Conservation (phyloP, 2,113 vertebrate genomes). For the Pelodiscus sinensis region DNA sequence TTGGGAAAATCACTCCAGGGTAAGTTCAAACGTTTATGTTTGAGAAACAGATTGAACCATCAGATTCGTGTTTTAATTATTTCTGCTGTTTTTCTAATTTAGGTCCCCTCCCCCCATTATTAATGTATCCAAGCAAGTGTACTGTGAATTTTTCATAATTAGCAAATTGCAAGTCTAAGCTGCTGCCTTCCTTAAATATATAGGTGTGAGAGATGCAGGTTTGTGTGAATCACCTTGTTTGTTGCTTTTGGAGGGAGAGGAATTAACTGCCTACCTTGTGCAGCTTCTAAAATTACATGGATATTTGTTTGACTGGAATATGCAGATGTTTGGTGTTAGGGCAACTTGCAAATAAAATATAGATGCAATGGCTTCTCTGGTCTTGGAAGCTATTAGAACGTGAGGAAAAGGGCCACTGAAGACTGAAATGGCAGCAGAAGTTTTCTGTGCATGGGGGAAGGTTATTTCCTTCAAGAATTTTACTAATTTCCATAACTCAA, state of each 20-base stretch:
- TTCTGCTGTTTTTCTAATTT: conserved; percentile 50
- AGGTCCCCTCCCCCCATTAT: conserved; percentile 50
- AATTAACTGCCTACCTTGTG: conserved; percentile 7
- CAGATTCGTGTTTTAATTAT: background rate
- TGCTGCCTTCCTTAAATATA: conserved; percentile 38
- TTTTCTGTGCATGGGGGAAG: conserved; percentile 2
- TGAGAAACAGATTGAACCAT: background rate
- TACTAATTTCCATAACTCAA: background rate
- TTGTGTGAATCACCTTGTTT: background rate
- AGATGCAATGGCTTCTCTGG: background rate
- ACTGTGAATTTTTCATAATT: conserved; percentile 31
- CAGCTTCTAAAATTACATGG: background rate
- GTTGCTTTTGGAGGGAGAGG: background rate
- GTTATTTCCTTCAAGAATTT: background rate
- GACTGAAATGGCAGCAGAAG: conserved; percentile 9
- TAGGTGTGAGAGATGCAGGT: background rate
- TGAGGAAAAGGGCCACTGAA: background rate
- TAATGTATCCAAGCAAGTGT: conserved; percentile 31
- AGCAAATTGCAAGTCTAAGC: conserved; percentile 52
- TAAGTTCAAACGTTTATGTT: conserved; percentile 83
- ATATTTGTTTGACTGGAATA: background rate
- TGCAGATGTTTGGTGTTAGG: conserved; percentile 7
- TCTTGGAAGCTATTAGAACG: conserved; percentile 24
- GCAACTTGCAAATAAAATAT: background rate
- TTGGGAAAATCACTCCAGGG: conserved; percentile 99